Evolutionary conservation across 2,888 invertebrate species (phyloP), one percentile per base, ranked within the genome.

Genomic region (Pheosia gnoma): DNA sequence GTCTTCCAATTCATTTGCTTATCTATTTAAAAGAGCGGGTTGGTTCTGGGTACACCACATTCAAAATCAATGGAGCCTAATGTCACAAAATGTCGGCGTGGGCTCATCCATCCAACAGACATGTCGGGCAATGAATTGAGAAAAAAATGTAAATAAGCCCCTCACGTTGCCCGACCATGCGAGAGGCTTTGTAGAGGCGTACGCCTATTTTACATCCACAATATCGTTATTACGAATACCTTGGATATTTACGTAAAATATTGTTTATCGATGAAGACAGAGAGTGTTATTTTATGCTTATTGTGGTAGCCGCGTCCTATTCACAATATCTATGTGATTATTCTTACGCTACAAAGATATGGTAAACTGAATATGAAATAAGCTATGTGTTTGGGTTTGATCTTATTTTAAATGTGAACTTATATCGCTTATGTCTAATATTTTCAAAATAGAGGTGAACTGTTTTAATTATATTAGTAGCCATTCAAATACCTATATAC

Each of bases 1-100:
- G 84, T 75, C 84, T 92, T 92, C 92, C 93, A 91, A 92, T 90
- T 93, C 92, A 92, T 92, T 91, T 90, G 88, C 88, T 91, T 92
- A 92, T 92, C 92, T 90, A 82, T 90, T 89, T 90, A 88, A 89
- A 90, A 88, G 86, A 86, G 86, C 84, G 84, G 85, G 87, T 85
- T 85, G 82, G 80, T 79, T 57, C 75, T 75, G 83, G 83, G 80
- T 83, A 80, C 78, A 81, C 84, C 83, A 87, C 88, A 92, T 93
- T 93, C 87, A 91, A 85, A 90, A 80, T 86, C 91, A 91, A 88
- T 89, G 89, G 83, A 89, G 93, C 92, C 86, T 89, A 88, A 92
- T 90, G 90, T 92, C 90, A 90, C 90, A 88, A 88, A 91, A 90
- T 89, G 85, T 67, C 74, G 72, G 81, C 78, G 80, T 76, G 70